A percentile compares a stretch with the other conserved stretches of the same genome.
Evolutionary conservation across 1,140 invertebrate species (phyloP).

Genomic region (Pemphigus obesinymphae): DNA sequence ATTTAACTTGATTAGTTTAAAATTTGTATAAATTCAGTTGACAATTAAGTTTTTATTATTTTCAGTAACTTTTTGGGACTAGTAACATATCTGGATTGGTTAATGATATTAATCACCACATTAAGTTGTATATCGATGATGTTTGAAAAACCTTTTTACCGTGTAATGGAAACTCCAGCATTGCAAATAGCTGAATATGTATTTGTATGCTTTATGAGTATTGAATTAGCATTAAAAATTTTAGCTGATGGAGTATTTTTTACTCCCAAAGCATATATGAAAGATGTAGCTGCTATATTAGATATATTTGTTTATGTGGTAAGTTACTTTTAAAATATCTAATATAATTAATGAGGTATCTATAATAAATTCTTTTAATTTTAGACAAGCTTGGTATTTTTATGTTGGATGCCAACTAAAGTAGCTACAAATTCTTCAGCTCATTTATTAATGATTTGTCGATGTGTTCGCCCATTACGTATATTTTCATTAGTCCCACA

Average conservation of each 20-base stretch:
- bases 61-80: conserved; percentile 91
- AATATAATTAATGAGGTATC: not conserved
- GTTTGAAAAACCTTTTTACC: conserved; percentile 88
- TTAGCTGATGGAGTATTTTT: conserved; percentile 97
- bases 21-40: not conserved
- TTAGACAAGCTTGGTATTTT: conserved; percentile 86
- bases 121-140: conserved; percentile 98
- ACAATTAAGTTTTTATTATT: conserved; percentile 47
- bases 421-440: conserved; percentile 88
- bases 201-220: conserved; percentile 97
- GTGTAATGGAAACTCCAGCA: conserved; percentile 78
- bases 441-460: conserved; percentile 91
- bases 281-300: conserved; percentile 92
- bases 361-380: conserved; percentile 46
- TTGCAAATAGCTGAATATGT: conserved; percentile 94
- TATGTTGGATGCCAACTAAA: conserved; percentile 91
- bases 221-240: conserved; percentile 93
- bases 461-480: conserved; percentile 90
- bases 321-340: conserved; percentile 50
- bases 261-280: conserved; percentile 96
- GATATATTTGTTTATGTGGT: conserved; percentile 98
- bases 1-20: too few species aligned
- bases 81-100: conserved; percentile 98
- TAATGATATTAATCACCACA: conserved; percentile 98
- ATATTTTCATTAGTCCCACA: conserved; percentile 98